Evolutionary conservation across 2,113 vertebrate species (phyloP).

Genomic region (Myotis davidii): DNA sequence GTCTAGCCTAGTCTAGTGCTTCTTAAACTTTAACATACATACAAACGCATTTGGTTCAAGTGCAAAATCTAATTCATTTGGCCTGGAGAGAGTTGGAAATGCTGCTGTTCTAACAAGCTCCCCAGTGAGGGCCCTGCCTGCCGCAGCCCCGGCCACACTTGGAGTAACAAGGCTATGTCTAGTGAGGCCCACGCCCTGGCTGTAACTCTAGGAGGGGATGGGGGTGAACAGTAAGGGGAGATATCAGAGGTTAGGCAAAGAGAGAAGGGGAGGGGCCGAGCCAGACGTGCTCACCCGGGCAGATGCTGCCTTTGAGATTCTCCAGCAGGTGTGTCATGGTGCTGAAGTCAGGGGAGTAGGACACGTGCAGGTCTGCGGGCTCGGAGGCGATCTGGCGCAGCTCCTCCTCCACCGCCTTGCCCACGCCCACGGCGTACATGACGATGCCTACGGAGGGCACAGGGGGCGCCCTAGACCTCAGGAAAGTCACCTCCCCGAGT

Average conservation of each 20-base stretch:
- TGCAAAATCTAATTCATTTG: background rate
- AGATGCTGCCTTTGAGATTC: conserved; percentile 96
- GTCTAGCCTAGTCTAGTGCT: background rate
- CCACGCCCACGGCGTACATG: conserved; percentile 97
- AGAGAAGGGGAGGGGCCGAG: background rate
- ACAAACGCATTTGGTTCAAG: background rate
- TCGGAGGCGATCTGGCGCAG: conserved; percentile 95
- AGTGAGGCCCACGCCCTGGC: background rate
- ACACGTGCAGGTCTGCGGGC: conserved; percentile 94
- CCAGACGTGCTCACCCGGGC: conserved; percentile 88
- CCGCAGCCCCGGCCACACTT: no score
- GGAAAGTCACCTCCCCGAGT: background rate
- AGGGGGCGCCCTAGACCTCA: background rate
- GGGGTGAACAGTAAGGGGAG: background rate
- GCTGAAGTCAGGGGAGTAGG: conserved; percentile 93
- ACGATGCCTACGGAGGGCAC: conserved; percentile 88
- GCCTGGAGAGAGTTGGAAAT: background rate
- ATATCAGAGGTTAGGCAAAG: fast-evolving
- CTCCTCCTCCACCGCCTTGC: conserved; percentile 96
- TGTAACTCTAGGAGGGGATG: fast-evolving
- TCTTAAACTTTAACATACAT: background rate
- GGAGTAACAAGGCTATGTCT: background rate
- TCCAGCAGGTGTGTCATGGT: conserved; percentile 95
- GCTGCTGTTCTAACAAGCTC: background rate
- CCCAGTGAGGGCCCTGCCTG: background rate